phyloP scores from a whole-genome alignment of 2,113 vertebrate genomes.

The Zeus faber region DNA sequence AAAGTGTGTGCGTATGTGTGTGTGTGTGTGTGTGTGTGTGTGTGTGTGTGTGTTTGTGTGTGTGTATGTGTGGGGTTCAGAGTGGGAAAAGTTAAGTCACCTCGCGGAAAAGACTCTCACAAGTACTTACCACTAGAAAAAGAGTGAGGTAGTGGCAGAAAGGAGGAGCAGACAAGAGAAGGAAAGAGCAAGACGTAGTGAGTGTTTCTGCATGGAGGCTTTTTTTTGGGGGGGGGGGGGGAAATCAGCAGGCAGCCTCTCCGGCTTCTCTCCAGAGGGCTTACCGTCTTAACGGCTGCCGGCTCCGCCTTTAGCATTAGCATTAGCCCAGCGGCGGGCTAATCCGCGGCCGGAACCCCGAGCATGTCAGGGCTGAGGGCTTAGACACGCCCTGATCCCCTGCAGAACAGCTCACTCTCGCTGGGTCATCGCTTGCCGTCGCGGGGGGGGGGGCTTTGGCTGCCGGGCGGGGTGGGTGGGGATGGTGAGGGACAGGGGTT shows the following conservation, averaged over 20 bases:
- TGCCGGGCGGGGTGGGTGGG: slow-evolving; percentile 7
- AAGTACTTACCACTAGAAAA: too few species aligned
- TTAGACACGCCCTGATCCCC: slow-evolving; percentile 45
- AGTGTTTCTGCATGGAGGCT: too few species aligned
- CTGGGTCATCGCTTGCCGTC: slow-evolving; percentile 15
- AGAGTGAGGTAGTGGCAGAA: slow-evolving; percentile 31
- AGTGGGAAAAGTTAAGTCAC: too few species aligned
- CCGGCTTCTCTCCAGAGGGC: slow-evolving; percentile 48
- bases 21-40: too few species aligned
- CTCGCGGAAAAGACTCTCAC: too few species aligned
- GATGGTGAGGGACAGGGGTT: slow-evolving; percentile 29
- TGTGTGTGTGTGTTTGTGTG: too few species aligned
- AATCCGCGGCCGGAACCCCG: slow-evolving; percentile 53
- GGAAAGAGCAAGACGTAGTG: background rate
- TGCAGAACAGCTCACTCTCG: slow-evolving; percentile 32
- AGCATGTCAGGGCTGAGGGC: slow-evolving; percentile 46
- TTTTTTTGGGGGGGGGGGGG: slow-evolving; percentile 46
- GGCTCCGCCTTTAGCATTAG: slow-evolving; percentile 61
- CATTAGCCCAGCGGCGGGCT: slow-evolving; percentile 53
- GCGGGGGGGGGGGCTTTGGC: slow-evolving; percentile 10
- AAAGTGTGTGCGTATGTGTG: background rate
- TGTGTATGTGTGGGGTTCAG: too few species aligned
- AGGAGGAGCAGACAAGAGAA: background rate
- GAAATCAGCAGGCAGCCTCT: slow-evolving; percentile 47
- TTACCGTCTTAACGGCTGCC: slow-evolving; percentile 59